A percentile compares a stretch with the other conserved stretches of the same genome.
phyloP scores from a whole-genome alignment of 2,113 vertebrate genomes.

The Dermatemys mawii region DNA sequence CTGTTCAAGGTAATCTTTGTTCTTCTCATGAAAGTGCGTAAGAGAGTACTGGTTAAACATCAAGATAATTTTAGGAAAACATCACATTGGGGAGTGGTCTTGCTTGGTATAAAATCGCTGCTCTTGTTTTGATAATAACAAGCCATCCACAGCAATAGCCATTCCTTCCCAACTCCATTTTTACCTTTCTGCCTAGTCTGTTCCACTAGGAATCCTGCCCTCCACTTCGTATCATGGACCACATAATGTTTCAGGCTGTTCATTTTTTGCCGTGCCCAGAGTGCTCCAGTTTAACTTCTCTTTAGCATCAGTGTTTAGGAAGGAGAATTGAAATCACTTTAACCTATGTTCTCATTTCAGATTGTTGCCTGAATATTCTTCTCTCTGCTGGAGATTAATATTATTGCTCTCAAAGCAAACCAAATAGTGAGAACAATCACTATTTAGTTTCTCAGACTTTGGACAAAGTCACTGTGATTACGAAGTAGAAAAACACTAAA shows the following conservation, averaged over 20 bases:
- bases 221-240: not conserved
- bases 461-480: not conserved
- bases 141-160: not conserved
- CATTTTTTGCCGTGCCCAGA: not conserved
- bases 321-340: not conserved
- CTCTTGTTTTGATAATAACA: not conserved
- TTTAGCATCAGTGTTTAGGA: not conserved
- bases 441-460: not conserved
- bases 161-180: not conserved
- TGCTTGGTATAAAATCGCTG: not conserved
- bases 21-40: not conserved
- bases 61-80: not conserved
- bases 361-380: not conserved
- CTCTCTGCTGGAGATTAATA: not conserved
- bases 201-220: not conserved
- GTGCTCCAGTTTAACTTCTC: not conserved
- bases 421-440: not conserved
- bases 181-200: not conserved
- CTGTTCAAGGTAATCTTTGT: not conserved
- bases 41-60: not conserved
- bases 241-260: not conserved
- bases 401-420: not conserved
- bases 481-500: not conserved
- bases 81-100: not conserved
- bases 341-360: not conserved